Evolutionary conservation across 92 coral and sea anemone genomes (phyloP), one percentile per base, ranked within the genome.

Genomic region (Phenganax marumi): DNA sequence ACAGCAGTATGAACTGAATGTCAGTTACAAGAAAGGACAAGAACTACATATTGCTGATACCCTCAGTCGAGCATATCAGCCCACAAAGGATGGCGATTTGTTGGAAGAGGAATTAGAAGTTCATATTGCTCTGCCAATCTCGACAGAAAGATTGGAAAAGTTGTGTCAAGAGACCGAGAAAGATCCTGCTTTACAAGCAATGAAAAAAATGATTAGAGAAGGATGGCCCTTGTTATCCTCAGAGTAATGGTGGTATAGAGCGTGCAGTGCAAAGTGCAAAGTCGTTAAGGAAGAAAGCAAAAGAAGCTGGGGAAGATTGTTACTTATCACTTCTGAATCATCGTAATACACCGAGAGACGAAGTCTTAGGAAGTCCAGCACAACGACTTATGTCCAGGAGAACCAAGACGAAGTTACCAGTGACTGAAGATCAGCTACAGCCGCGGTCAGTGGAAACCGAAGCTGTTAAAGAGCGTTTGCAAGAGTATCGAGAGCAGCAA

Each of bases 361-460:
- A 19, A 13, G 23, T 48, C 4, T 18, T 70, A 10, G 76, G 76
- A 43, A 70, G 76, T 70, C 76, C 76, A 8, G 76, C 23, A 10
- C 76, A 70, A 33, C 76, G 55, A 25, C 55, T 70, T 4, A 70
- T 70, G 76, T 43, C 54, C 47, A 70, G 76, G 48, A 70, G 76
- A 70, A 39, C 76, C 21, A 70, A 48, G 23, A 50, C 76, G 10
- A 7, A 12, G 19, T 70, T 70, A 12, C 76, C 76, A 11, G 23
- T 70, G 13, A 12, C 76, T 12, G 76, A 70, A 70, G 54, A 70
- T 12, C 55, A 33, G 52, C 50, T 70, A 23, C 12, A 12, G 14
- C 55, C 55, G 8, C 18, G 21, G 14, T 7, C n/a, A 58, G 2
- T 18, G n/a, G 21, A 13, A 16, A 18, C 65, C 5, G 65, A 13